phyloP scores from a whole-genome alignment of 2,113 vertebrate species.

The Todiramphus saurophagus region DNA sequence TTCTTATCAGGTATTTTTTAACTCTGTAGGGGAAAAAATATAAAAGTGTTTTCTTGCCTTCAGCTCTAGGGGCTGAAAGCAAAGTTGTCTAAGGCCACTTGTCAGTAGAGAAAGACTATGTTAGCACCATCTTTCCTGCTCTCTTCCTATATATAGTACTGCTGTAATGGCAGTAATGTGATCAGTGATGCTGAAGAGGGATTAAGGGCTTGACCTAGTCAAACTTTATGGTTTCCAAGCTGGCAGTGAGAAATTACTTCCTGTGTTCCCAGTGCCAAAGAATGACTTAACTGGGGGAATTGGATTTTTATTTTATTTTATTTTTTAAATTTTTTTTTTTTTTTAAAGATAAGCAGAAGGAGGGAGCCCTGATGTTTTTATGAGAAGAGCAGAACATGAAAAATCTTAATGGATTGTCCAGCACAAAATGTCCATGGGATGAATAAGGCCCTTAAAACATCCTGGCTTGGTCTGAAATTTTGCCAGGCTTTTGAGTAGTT shows the following conservation, averaged over 20 bases:
- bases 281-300: conserved; percentile 38
- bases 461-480: not conserved
- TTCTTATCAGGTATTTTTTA: not conserved
- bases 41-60: not conserved
- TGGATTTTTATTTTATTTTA: not conserved
- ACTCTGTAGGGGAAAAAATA: not conserved
- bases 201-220: conserved; percentile 13
- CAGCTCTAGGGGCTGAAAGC: not conserved
- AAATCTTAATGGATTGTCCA: conserved; percentile 25
- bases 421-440: conserved; percentile 33
- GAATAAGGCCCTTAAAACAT: conserved; percentile 38
- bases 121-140: not conserved
- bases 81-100: not conserved
- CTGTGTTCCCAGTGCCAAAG: conserved; percentile 45
- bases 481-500: conserved; percentile 11
- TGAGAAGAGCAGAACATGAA: conserved; percentile 35
- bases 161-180: not conserved
- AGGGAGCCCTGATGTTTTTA: conserved; percentile 14
- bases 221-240: conserved; percentile 31
- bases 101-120: not conserved
- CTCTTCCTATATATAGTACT: not conserved
- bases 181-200: not conserved
- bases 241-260: conserved; percentile 58
- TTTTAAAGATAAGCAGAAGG: not conserved
- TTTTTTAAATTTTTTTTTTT: not conserved